phyloP scores from a whole-genome alignment of 2,888 invertebrate genomes.

The Dryococelus australis region DNA sequence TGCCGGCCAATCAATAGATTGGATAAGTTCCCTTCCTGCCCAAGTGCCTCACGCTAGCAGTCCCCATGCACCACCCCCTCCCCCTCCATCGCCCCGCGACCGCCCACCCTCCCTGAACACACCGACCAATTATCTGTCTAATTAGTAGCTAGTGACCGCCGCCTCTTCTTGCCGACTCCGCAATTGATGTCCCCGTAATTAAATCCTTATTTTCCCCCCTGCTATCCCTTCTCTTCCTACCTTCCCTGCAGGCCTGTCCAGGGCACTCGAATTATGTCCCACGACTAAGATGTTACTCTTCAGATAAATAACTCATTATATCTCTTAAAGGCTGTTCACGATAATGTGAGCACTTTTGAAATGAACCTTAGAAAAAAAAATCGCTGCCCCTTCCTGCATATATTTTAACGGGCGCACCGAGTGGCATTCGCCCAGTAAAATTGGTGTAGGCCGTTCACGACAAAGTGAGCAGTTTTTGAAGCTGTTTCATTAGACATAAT shows the following conservation, averaged over 20 bases:
- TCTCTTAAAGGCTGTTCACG: too few species aligned
- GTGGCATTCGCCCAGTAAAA: too few species aligned
- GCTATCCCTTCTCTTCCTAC: not conserved
- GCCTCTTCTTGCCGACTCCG: not conserved
- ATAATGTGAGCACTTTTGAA: too few species aligned
- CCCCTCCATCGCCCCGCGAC: too few species aligned
- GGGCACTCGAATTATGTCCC: not conserved
- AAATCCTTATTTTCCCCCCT: not conserved
- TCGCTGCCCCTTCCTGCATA: too few species aligned
- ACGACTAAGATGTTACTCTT: too few species aligned
- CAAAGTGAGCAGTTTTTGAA: too few species aligned
- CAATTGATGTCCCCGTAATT: slow-evolving; percentile 12
- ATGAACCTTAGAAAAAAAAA: too few species aligned
- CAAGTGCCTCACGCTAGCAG: not conserved
- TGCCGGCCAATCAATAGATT: slow-evolving; percentile 9
- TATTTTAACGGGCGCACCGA: too few species aligned
- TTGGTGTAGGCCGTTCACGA: too few species aligned
- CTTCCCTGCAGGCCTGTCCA: not conserved
- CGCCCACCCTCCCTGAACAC: too few species aligned
- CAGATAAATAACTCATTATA: not conserved
- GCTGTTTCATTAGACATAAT: too few species aligned
- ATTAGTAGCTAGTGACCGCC: slow-evolving; percentile 16
- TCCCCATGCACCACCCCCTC: not conserved
- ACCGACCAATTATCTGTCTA: not conserved
- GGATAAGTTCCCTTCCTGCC: not conserved